These are phyloP conservation scores for Varanus komodoensis DNA, from an alignment of 2,113 vertebrate species.

Conservation along the genomic window DNA sequence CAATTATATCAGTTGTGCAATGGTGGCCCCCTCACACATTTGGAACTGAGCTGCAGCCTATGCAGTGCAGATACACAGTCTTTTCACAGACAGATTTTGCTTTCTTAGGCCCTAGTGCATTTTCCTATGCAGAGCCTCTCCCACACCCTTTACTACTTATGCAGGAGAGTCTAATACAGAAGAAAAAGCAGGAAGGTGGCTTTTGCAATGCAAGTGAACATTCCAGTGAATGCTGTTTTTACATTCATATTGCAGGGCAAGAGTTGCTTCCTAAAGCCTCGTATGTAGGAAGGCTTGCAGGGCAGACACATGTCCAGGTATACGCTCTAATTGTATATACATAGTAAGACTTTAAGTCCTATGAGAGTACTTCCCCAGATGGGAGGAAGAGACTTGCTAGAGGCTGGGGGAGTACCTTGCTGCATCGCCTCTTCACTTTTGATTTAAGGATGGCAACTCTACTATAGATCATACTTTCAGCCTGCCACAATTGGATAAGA, in stretches of 20 bases:
- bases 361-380: neutral
- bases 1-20: neutral
- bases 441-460: neutral
- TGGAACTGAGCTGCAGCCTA: neutral
- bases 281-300: neutral
- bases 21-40: neutral
- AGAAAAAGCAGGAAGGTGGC: neutral
- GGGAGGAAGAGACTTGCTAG: too few species aligned
- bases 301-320: neutral
- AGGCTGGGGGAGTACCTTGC: neutral
- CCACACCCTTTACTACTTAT: neutral
- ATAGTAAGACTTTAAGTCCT: neutral
- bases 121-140: neutral
- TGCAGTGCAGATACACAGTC: too few species aligned
- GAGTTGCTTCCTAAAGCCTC: neutral
- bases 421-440: neutral
- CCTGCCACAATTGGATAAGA: neutral
- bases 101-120: neutral
- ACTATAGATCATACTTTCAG: neutral
- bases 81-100: neutral
- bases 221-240: neutral
- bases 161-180: neutral
- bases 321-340: neutral
- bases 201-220: conserved; percentile 7
- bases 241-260: neutral